Evolutionary conservation across 2,797 vertebrate genomes (phyloP).

Genomic region (Pipistrellus pipistrellus): DNA sequence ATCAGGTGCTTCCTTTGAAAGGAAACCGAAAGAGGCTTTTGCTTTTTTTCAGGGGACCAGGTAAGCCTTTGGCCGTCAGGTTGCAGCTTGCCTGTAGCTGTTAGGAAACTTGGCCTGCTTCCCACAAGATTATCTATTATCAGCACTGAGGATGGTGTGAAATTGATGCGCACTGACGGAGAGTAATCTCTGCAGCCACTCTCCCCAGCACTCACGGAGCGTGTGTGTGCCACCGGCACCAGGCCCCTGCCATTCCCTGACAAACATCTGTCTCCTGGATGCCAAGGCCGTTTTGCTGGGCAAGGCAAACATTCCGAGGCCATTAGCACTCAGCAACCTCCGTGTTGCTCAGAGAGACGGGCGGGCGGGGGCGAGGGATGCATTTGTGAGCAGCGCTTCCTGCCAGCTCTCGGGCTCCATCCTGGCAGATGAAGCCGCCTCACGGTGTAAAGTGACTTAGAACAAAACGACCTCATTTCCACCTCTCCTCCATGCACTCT

Average conservation of each 20-base stretch:
- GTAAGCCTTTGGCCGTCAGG: slow-evolving; percentile 68
- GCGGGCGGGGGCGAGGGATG: slow-evolving; percentile 2
- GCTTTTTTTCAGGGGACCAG: neutral
- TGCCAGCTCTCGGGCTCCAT: slow-evolving; percentile 68
- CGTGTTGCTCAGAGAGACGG: slow-evolving; percentile 61
- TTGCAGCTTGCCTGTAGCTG: slow-evolving; percentile 78
- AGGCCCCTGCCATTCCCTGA: slow-evolving; percentile 67
- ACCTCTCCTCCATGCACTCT: slow-evolving; percentile 12
- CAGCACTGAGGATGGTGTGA: slow-evolving; percentile 83
- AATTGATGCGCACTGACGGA: slow-evolving; percentile 85
- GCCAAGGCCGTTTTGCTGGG: slow-evolving; percentile 78
- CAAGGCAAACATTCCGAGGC: slow-evolving; percentile 75
- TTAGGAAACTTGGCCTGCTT: slow-evolving; percentile 83
- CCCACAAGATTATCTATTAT: slow-evolving; percentile 83
- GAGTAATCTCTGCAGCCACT: slow-evolving; percentile 84
- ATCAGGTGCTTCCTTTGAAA: slow-evolving; percentile 71
- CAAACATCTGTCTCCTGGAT: slow-evolving; percentile 86
- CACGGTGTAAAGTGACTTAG: slow-evolving; percentile 34
- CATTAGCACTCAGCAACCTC: slow-evolving; percentile 64
- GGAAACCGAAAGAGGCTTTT: slow-evolving; percentile 64
- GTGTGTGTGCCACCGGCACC: neutral
- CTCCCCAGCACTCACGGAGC: slow-evolving; percentile 66
- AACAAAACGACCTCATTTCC: slow-evolving; percentile 53
- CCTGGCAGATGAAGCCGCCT: slow-evolving; percentile 62
- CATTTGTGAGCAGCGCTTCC: slow-evolving; percentile 49